phyloP scores from a whole-genome alignment of 2,113 vertebrate species.

The Regulus satrapa region DNA sequence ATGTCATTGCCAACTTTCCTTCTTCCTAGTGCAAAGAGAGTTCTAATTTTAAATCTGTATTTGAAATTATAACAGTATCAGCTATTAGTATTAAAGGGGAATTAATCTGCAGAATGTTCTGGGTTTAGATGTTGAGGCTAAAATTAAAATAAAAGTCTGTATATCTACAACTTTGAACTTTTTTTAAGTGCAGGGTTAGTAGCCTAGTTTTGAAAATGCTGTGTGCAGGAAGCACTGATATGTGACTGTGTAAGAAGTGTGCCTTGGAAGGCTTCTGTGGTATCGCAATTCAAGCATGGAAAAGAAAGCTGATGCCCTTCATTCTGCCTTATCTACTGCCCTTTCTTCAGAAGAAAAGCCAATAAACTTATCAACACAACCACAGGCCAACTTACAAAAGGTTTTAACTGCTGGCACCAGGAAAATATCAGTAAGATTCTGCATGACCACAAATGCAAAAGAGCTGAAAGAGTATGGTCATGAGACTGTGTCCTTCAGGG shows the following conservation, averaged over 20 bases:
- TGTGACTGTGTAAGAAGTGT: neutral
- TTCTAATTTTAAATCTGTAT: constrained; percentile 32
- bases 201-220: neutral
- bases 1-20: constrained; percentile 34
- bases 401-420: constrained; percentile 9
- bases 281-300: neutral
- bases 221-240: neutral
- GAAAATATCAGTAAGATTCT: neutral
- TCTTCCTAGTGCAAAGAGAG: neutral
- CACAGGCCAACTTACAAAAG: constrained; percentile 26
- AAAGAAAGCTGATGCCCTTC: constrained; percentile 45
- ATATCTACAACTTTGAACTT: neutral
- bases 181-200: neutral
- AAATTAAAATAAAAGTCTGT: neutral
- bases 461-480: neutral
- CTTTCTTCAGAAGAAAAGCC: constrained; percentile 53
- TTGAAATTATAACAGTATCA: neutral
- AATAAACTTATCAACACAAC: constrained; percentile 35
- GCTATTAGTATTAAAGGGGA: neutral
- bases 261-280: neutral
- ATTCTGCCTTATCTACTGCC: constrained; percentile 33
- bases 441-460: neutral
- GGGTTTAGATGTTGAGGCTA: neutral
- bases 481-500: neutral
- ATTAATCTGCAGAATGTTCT: neutral